Conservation (phyloP, 2,113 vertebrate species). For the Prunella himalayana region DNA sequence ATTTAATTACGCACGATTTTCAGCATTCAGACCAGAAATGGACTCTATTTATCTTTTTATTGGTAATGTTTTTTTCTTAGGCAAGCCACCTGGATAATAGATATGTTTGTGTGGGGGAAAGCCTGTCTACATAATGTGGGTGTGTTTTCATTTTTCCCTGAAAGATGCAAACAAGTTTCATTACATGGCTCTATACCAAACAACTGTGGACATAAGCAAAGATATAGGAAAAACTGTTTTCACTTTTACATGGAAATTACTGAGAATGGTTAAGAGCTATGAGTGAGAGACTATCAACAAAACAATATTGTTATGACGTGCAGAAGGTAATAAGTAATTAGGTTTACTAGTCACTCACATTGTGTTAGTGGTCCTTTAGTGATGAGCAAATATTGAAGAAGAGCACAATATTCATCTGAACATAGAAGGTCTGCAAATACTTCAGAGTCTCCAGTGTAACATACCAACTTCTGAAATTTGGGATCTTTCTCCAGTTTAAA, state of each 20-base stretch:
- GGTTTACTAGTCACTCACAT: neutral
- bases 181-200: neutral
- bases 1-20: neutral
- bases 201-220: neutral
- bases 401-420: neutral
- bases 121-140: neutral
- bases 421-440: neutral
- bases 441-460: neutral
- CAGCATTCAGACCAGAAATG: neutral
- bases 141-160: neutral
- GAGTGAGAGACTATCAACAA: neutral
- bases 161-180: neutral
- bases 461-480: neutral
- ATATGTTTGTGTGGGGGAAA: neutral
- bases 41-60: neutral
- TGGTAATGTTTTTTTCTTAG: neutral
- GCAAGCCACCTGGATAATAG: neutral
- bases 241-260: neutral
- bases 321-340: neutral
- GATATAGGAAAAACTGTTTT: neutral
- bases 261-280: neutral
- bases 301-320: neutral
- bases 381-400: neutral
- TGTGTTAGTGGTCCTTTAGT: neutral
- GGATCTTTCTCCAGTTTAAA: neutral